These are phyloP conservation scores for Bathynomus jamesi DNA, from an alignment of 1,140 invertebrate species.

Conservation along the genomic window DNA sequence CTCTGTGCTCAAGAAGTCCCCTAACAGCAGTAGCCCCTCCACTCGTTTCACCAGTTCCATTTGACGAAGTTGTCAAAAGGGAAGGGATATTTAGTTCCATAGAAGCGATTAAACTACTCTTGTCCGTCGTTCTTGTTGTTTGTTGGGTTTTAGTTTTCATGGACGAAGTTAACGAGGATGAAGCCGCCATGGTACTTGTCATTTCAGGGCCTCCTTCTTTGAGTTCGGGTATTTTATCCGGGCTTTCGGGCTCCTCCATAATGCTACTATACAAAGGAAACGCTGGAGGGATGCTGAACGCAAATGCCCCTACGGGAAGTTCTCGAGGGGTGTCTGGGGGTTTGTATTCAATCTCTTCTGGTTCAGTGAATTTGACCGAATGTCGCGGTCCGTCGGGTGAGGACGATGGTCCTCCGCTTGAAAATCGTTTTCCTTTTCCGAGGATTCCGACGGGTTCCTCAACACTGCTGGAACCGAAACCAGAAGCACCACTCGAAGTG, in stretches of 20 bases:
- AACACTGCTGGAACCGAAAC: neutral
- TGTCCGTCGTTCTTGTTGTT: constrained; percentile 21
- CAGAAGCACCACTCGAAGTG: neutral
- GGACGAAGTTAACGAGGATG: constrained; percentile 15
- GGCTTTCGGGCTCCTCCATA: constrained; percentile 3
- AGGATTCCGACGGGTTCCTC: constrained; percentile 32
- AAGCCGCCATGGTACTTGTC: neutral
- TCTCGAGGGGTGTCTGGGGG: neutral
- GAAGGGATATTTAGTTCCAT: constrained; percentile 34
- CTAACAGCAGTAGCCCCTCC: constrained; percentile 16
- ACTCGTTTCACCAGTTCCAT: neutral
- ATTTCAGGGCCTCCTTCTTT: neutral
- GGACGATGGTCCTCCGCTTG: constrained; percentile 2
- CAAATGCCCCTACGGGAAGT: neutral
- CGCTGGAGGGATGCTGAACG: neutral
- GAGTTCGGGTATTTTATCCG: neutral
- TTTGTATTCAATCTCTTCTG: constrained; percentile 1
- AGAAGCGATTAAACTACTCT: constrained; percentile 30
- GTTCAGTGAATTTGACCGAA: constrained; percentile 31
- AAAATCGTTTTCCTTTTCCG: constrained; percentile 28
- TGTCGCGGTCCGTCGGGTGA: constrained; percentile 22
- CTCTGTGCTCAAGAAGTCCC: constrained; percentile 46
- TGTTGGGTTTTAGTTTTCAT: constrained; percentile 4
- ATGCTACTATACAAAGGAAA: constrained; percentile 4
- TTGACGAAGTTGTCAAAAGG: constrained; percentile 15